phyloP scores from a whole-genome alignment of 2,113 vertebrate species.

The Tautogolabrus adspersus region DNA sequence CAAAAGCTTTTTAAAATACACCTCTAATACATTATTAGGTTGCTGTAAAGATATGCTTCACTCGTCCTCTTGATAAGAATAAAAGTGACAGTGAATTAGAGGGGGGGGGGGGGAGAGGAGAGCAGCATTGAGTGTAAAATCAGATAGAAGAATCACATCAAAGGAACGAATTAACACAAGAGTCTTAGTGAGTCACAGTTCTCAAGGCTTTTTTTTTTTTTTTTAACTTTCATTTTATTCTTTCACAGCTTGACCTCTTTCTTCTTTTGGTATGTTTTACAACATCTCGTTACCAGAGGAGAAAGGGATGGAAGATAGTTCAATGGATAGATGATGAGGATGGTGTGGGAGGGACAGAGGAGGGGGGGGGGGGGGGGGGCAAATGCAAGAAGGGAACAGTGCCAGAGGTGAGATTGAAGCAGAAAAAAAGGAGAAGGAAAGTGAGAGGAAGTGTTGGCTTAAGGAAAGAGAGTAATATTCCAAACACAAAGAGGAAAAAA shows the following conservation, averaged over 20 bases:
- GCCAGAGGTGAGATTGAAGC: constrained; percentile 6
- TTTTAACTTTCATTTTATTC: constrained; percentile 62
- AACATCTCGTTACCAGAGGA: constrained; percentile 75
- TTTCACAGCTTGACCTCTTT: constrained; percentile 84
- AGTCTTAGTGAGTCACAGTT: constrained; percentile 35
- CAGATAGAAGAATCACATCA: constrained; percentile 30
- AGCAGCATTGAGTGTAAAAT: background rate
- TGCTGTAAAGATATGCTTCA: constrained; percentile 12
- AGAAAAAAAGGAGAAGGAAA: constrained; percentile 13
- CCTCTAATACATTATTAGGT: constrained; percentile 8
- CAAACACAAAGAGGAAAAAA: constrained; percentile 19
- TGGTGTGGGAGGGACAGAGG: constrained; percentile 19
- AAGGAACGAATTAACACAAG: constrained; percentile 32
- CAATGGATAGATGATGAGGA: constrained; percentile 23
- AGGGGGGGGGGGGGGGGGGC: background rate
- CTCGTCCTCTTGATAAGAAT: constrained; percentile 12
- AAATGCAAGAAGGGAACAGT: constrained; percentile 15
- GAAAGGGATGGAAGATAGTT: constrained; percentile 44
- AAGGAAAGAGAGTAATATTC: constrained; percentile 5
- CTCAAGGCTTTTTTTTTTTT: constrained; percentile 57
- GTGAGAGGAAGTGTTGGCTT: constrained; percentile 8
- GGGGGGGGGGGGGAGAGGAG: constrained; percentile 5
- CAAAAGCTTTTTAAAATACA: constrained; percentile 16
- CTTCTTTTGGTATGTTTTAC: constrained; percentile 78
- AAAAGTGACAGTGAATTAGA: background rate